Percentiles rank a stretch among this genome's conserved stretches.
Evolutionary conservation across 2,797 vertebrate genomes (phyloP).

Genomic region (Silurus lanzhouensis): DNA sequence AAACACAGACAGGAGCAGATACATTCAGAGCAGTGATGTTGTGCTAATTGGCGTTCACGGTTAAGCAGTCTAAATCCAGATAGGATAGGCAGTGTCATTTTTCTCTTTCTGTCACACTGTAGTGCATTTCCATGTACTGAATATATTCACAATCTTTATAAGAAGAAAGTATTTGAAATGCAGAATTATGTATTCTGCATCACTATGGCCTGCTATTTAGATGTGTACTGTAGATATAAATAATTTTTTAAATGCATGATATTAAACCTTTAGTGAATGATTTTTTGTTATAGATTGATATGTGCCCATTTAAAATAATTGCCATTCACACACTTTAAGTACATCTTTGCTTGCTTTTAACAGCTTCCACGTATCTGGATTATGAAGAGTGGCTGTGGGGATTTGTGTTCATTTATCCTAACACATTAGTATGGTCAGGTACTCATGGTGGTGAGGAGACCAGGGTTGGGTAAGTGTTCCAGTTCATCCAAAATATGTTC

Average conservation of each 20-base stretch:
- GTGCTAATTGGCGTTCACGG: constrained; percentile 31
- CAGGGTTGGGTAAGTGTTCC: neutral
- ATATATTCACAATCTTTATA: neutral
- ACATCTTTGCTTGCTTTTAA: neutral
- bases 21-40: constrained; percentile 36
- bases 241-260: neutral
- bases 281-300: neutral
- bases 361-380: neutral
- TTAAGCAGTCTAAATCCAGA: constrained; percentile 21
- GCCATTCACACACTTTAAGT: neutral
- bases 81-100: constrained; percentile 17
- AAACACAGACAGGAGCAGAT: constrained; percentile 38
- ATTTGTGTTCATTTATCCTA: constrained; percentile 1
- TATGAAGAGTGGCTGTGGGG: neutral
- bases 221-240: neutral
- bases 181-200: neutral
- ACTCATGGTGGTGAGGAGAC: neutral
- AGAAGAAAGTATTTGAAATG: neutral
- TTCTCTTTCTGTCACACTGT: neutral
- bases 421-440: neutral
- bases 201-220: neutral
- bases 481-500: constrained; percentile 11
- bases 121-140: neutral
- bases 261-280: neutral
- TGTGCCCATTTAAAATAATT: neutral